Conservation (phyloP, 2,797 vertebrate species). For the Catharus ustulatus region DNA sequence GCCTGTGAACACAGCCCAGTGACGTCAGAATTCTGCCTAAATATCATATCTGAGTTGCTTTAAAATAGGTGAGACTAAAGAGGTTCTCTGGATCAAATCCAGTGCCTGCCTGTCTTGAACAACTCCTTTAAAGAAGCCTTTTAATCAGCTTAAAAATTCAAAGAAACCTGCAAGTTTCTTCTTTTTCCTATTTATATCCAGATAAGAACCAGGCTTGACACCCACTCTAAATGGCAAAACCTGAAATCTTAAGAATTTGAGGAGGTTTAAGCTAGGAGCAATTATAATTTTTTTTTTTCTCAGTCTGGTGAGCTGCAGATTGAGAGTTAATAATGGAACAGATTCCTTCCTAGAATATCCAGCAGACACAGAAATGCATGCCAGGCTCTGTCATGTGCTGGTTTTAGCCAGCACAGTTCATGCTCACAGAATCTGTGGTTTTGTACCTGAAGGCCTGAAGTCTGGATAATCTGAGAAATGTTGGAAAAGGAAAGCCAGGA, state of each 20-base stretch:
- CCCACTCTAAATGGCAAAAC: neutral
- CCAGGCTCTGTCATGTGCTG: neutral
- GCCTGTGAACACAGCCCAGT: neutral
- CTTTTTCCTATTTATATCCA: neutral
- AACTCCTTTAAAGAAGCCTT: neutral
- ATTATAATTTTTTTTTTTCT: neutral
- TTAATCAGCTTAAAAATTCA: neutral
- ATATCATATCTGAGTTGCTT: neutral
- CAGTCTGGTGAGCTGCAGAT: neutral
- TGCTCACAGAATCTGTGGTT: neutral
- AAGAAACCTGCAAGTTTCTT: neutral
- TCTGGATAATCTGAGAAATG: neutral
- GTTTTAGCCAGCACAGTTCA: neutral
- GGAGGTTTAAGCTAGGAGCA: neutral
- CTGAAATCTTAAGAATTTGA: neutral
- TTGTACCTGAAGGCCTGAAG: neutral
- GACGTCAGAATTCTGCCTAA: neutral
- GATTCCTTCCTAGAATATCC: neutral
- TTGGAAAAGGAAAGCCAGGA: neutral
- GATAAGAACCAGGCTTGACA: neutral
- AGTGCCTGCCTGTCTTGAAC: neutral
- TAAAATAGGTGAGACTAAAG: neutral
- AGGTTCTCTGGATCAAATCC: neutral
- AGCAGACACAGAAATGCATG: neutral
- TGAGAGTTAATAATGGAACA: neutral